phyloP scores from a whole-genome alignment of 2,888 invertebrate genomes.

The Idaea biselata region DNA sequence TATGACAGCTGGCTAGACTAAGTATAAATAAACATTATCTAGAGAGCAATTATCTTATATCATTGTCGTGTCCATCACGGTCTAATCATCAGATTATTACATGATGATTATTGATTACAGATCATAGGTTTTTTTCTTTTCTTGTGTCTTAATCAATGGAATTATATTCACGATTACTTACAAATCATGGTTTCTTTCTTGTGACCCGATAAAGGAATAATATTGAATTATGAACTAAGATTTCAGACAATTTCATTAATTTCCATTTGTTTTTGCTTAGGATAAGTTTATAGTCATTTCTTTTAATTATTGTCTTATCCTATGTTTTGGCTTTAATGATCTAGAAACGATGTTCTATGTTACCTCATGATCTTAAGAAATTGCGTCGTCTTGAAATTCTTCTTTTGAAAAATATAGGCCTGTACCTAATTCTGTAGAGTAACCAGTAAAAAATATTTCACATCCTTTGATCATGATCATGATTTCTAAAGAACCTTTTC shows the following conservation, averaged over 20 bases:
- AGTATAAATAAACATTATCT: background rate
- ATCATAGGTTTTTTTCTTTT: background rate
- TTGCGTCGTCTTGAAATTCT: background rate
- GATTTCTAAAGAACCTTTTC: too few species aligned
- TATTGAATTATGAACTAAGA: background rate
- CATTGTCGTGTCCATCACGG: slow-evolving; percentile 12
- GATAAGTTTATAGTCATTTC: background rate
- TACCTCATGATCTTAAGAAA: background rate
- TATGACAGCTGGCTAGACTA: background rate
- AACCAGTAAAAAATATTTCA: background rate
- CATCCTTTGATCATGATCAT: background rate
- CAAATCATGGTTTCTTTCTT: background rate
- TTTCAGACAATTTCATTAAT: background rate
- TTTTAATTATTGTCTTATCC: background rate
- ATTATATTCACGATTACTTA: too few species aligned
- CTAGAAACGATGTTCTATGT: background rate
- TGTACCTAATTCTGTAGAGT: background rate
- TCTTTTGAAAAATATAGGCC: background rate
- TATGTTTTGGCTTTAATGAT: background rate
- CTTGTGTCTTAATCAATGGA: too few species aligned
- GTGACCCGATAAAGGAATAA: background rate
- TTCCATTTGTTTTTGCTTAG: background rate
- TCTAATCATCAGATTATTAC: slow-evolving; percentile 6
- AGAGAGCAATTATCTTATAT: slow-evolving; percentile 7
- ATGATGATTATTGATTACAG: background rate